phyloP scores from a whole-genome alignment of 2,113 vertebrate genomes.

The Actenoides hombroni region DNA sequence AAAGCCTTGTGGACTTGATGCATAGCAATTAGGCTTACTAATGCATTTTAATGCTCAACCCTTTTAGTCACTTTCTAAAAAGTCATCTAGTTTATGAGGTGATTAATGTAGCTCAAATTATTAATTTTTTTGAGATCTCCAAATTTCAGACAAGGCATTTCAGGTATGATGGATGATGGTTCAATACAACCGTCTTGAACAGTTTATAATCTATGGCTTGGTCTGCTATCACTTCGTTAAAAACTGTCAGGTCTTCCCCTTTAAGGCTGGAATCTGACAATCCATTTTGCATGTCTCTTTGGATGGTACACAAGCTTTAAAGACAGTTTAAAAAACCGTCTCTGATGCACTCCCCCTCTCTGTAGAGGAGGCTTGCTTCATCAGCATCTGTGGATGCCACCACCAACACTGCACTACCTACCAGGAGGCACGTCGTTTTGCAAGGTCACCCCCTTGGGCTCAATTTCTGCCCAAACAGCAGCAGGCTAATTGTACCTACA shows the following conservation, averaged over 20 bases:
- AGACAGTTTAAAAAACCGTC: accelerated
- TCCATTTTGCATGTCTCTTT: not conserved
- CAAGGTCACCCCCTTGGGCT: not conserved
- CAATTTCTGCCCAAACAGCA: not conserved
- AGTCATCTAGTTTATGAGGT: not conserved
- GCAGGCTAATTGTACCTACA: not conserved
- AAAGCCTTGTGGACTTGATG: not conserved
- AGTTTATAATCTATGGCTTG: not conserved
- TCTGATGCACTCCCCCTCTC: not conserved
- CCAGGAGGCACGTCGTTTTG: not conserved
- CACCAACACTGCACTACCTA: not conserved
- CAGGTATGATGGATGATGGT: not conserved
- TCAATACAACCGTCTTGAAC: not conserved
- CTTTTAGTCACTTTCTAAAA: not conserved
- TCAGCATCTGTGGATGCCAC: not conserved
- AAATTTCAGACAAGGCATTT: not conserved
- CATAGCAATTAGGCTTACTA: not conserved
- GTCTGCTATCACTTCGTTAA: not conserved
- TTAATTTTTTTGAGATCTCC: not conserved
- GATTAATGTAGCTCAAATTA: not conserved
- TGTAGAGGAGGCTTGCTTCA: not conserved
- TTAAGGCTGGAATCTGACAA: not conserved
- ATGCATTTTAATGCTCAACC: not conserved
- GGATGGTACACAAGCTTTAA: not conserved
- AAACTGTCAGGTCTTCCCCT: not conserved